Base-by-base conservation (phyloP, 2,888 invertebrate species). In the Pantelozetes paolii region DNA sequence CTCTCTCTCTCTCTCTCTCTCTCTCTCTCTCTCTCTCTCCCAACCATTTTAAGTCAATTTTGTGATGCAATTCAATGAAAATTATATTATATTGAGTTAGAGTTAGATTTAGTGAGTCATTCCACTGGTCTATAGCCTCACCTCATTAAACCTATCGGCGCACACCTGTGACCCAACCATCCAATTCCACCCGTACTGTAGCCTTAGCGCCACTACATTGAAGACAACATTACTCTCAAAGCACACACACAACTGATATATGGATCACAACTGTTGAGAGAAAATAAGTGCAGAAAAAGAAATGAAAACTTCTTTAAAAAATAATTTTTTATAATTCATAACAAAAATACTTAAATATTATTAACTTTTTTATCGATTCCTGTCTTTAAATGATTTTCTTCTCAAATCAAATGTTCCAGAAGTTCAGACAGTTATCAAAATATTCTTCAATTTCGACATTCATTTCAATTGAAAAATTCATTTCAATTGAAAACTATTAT, bases 1-100 rank as follows among this genome's bases (percentile, higher is more conserved):
- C 54, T 54, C 54, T 54, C 54, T 54, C 54, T 54, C 54, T 54
- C 54, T 54, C 54, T 54, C 54, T 59, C 59, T 59, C 32, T 20
- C n/a, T 23, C 62, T 36, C 36, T 36, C 62, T 36, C 36, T 20
- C 32, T 36, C 45, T 20, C 69, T 23, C 2, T 67, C 67, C 8
- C 62, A 26, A 20, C 69, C 69, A 69, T 69, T 69, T 45, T n/a
- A 69, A 69, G 69, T 18, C 69, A 15, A 15, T 8, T 36, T 26
- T 54, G 69, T 69, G 26, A 69, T 64, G 48, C 71, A 54, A 71
- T 71, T 57, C 15, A 71, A 71, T 71, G 71, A 71, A 71, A 71
- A 71, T 71, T 71, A 71, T 71, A 71, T 71, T 71, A 71, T 71
- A 71, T 71, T 71, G 71, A 57, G 54, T 71, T 71, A 69, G 67